Base-by-base conservation (phyloP, 2,113 vertebrate genomes). In the Potamarius usumacintae region DNA sequence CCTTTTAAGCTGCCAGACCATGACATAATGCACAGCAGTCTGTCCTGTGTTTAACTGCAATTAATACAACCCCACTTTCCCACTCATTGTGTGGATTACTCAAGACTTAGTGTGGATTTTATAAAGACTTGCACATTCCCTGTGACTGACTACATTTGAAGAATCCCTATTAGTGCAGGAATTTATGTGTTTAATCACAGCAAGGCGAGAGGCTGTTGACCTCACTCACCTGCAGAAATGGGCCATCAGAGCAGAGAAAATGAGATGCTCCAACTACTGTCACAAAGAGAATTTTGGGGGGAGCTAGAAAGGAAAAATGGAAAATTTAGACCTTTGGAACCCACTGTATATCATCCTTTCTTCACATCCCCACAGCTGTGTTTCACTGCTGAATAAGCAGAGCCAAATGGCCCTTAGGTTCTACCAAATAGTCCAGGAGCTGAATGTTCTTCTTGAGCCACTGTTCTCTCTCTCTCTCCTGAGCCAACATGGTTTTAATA, bases 161-260 rank as follows among this genome's bases (percentile, higher is more conserved):
- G 90, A 92, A 92, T 94, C 89, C 91, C 89, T 84, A 91, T 92
- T 93, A 94, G 86, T 91, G 88, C 86, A 86, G 89, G 92, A 92
- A 94, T 94, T 94, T 93, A 93, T 92, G 90, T 90, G 92, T 94
- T 91, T 93, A 93, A 93, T 94, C 93, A 92, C 86, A 85, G 86
- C 84, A 90, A 91, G 89, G 90, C 92, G 92, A 87, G 78, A 92
- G 88, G 86, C 86, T 88, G 89, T 87, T 91, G 91, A 92, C 91
- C 91, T 86, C 57, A 69, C 85, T 91, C 93, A 92, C 93, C 93
- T 94, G 93, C 90, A 93, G 90, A 92, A 88, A 91, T 87, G 91
- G 83, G 74, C 81, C 88, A 80, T 85, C 89, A 67, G 89, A 88
- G 53, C 82, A 82, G 91, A 89, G 69, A 53, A 60, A 79, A 86